A percentile compares a stretch with the other conserved stretches of the same genome.
phyloP scores from a whole-genome alignment of 2,797 vertebrate genomes.

The Sebastes miniatus region DNA sequence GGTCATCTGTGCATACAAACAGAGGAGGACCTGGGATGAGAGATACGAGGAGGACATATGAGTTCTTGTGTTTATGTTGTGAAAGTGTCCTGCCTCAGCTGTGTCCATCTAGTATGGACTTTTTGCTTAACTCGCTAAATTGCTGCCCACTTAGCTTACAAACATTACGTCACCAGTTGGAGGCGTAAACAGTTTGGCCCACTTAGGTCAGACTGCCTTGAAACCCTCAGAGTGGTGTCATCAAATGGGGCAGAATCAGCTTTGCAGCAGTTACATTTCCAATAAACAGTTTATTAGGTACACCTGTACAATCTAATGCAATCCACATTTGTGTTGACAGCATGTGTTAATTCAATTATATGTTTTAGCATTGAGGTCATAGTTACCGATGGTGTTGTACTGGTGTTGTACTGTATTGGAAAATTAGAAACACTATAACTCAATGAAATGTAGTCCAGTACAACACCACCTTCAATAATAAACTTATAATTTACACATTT shows the following conservation, averaged over 20 bases:
- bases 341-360: not conserved
- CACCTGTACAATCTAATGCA: too few relatives aligned
- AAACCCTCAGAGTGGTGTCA: not conserved
- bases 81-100: not conserved
- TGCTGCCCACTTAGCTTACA: not conserved
- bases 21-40: not conserved
- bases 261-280: not conserved
- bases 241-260: not conserved
- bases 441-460: too few relatives aligned
- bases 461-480: too few relatives aligned
- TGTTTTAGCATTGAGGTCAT: not conserved
- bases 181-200: not conserved
- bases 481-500: too few relatives aligned
- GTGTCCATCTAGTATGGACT: not conserved
- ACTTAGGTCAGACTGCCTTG: not conserved
- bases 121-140: too few relatives aligned
- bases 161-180: not conserved
- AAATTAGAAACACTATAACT: too few relatives aligned
- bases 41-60: conserved; percentile 5
- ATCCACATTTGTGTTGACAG: not conserved
- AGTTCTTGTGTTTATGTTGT: conserved; percentile 20
- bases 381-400: too few relatives aligned
- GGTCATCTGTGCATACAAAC: conserved; percentile 55
- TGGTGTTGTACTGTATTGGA: too few relatives aligned
- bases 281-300: not conserved